Conservation (phyloP, 2,888 invertebrate species). For the Sisyra terminalis region DNA sequence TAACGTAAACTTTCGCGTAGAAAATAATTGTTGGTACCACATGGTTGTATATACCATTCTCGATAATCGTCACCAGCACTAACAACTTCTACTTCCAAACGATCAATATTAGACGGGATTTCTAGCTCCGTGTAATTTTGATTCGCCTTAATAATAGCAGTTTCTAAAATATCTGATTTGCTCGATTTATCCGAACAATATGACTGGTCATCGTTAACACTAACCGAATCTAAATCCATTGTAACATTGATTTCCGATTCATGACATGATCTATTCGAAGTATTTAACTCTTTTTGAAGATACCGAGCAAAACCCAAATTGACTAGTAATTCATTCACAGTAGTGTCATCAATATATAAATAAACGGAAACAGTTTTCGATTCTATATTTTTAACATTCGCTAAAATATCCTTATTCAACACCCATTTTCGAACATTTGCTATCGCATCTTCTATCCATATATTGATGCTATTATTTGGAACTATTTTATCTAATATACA, state of each 20-base stretch:
- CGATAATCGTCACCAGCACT: conserved; percentile 19
- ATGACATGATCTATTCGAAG: conserved; percentile 12
- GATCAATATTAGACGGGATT: background rate
- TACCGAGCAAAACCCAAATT: too few species aligned
- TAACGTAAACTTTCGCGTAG: conserved; percentile 11
- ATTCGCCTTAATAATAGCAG: background rate
- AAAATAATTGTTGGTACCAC: conserved; percentile 15
- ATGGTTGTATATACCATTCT: conserved; percentile 13
- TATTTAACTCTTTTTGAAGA: too few species aligned
- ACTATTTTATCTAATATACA: conserved; percentile 37
- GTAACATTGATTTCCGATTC: conserved; percentile 26
- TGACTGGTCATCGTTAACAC: conserved; percentile 16
- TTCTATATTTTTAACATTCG: conserved; percentile 27
- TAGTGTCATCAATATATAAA: background rate
- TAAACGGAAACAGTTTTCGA: background rate
- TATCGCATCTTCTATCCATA: conserved; percentile 35
- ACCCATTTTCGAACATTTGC: conserved; percentile 42
- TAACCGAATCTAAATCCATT: conserved; percentile 30
- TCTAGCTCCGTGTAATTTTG: background rate
- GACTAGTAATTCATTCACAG: background rate
- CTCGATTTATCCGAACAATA: background rate
- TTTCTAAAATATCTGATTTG: background rate
- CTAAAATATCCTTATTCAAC: conserved; percentile 36
- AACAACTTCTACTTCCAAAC: conserved; percentile 21
- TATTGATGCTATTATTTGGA: conserved; percentile 23